A percentile compares a stretch with the other conserved stretches of the same genome.
Evolutionary conservation across 2,888 invertebrate genomes (phyloP).

Genomic region (Lepetodrilus schrolli): DNA sequence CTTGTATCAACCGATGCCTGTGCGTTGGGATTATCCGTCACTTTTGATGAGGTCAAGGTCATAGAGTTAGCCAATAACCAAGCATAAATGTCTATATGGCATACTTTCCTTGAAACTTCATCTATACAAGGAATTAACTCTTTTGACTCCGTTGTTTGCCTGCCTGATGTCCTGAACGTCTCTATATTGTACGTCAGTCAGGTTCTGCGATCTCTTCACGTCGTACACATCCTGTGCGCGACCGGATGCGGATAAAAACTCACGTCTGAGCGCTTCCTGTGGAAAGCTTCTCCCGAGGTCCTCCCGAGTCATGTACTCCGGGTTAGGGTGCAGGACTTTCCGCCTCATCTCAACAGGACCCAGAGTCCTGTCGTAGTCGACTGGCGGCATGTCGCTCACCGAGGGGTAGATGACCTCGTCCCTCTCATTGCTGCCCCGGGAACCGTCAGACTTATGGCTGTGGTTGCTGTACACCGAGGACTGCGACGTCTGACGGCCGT

Average conservation of each 20-base stretch:
- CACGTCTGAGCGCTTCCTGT: constrained; percentile 38
- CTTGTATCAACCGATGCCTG: too few species aligned
- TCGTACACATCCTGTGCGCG: constrained; percentile 23
- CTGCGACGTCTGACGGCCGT: constrained; percentile 48
- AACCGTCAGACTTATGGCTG: constrained; percentile 48
- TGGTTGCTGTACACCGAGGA: constrained; percentile 51
- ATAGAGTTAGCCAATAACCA: background rate
- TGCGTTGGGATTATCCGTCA: too few species aligned
- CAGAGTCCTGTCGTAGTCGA: constrained; percentile 34
- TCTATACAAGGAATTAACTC: constrained; percentile 57
- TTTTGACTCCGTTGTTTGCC: constrained; percentile 44
- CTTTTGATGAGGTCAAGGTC: background rate
- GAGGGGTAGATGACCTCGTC: constrained; percentile 27
- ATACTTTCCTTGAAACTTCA: constrained; percentile 33
- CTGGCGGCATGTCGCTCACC: background rate
- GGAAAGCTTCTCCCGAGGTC: constrained; percentile 42
- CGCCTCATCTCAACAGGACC: constrained; percentile 35
- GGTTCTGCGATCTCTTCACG: constrained; percentile 16
- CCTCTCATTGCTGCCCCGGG: constrained; percentile 38
- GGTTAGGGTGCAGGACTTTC: constrained; percentile 22
- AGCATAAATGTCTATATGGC: background rate
- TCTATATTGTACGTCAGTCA: constrained; percentile 20
- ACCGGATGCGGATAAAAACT: constrained; percentile 14
- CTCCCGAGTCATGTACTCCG: background rate
- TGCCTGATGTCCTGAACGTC: constrained; percentile 37